Evolutionary conservation across 2,888 invertebrate genomes (phyloP).

Genomic region (Byasa hedistus): DNA sequence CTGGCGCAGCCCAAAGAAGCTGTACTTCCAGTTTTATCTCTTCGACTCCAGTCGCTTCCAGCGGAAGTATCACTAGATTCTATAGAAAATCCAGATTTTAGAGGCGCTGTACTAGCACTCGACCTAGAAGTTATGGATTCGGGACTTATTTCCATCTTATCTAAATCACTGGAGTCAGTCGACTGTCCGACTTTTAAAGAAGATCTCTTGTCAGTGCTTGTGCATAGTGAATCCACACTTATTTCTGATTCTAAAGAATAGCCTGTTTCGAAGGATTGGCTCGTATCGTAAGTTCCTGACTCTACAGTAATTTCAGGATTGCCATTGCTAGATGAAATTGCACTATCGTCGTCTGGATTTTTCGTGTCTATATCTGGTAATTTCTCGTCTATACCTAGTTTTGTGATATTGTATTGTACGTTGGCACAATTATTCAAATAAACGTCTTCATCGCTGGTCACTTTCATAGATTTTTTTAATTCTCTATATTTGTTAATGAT

Average conservation of each 20-base stretch:
- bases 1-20: slow-evolving; percentile 82
- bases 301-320: slow-evolving; percentile 77
- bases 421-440: slow-evolving; percentile 75
- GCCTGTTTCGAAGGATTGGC: slow-evolving; percentile 75
- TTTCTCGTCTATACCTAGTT: slow-evolving; percentile 61
- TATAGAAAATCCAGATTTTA: slow-evolving; percentile 80
- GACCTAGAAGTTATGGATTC: slow-evolving; percentile 76
- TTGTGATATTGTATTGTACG: slow-evolving; percentile 58
- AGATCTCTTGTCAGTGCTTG: slow-evolving; percentile 78
- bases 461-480: slow-evolving; percentile 70
- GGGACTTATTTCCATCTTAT: slow-evolving; percentile 78
- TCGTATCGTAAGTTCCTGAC: slow-evolving; percentile 71
- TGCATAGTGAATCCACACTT: slow-evolving; percentile 79
- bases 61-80: slow-evolving; percentile 83
- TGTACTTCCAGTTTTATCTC: slow-evolving; percentile 81
- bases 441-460: slow-evolving; percentile 68
- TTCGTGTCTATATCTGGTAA: slow-evolving; percentile 62
- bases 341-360: slow-evolving; percentile 74
- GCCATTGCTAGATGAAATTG: slow-evolving; percentile 72
- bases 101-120: slow-evolving; percentile 74
- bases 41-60: slow-evolving; percentile 80
- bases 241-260: slow-evolving; percentile 79
- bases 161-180: slow-evolving; percentile 84
- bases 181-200: slow-evolving; percentile 83
- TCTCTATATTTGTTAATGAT: slow-evolving; percentile 75